Evolutionary conservation across 2,113 vertebrate species (phyloP).

Genomic region (Stigmatopora argus): DNA sequence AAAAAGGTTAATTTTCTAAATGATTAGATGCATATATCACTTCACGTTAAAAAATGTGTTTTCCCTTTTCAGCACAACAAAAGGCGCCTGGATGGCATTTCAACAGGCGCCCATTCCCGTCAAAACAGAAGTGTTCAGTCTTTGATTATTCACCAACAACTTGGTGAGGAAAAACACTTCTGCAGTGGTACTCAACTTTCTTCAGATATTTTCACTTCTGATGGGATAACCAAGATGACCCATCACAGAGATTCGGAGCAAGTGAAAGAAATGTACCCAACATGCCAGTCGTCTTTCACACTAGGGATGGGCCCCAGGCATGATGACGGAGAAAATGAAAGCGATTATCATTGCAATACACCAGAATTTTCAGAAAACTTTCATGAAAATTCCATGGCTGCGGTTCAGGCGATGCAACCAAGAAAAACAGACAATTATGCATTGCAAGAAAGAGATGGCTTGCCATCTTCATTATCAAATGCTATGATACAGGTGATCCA

Average conservation of each 20-base stretch:
- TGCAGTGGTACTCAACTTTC: constrained; percentile 28
- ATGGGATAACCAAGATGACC: constrained; percentile 34
- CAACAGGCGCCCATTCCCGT: constrained; percentile 26
- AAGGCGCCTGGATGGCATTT: constrained; percentile 4
- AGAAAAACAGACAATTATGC: constrained; percentile 23
- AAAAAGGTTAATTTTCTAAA: constrained; percentile 42
- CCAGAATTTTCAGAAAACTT: constrained; percentile 14
- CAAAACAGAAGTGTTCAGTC: constrained; percentile 47
- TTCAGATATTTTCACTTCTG: constrained; percentile 33
- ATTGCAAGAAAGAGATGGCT: background rate
- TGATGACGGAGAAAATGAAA: constrained; percentile 7
- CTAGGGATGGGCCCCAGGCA: constrained; percentile 23
- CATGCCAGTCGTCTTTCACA: background rate
- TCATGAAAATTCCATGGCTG: background rate
- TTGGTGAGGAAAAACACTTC: constrained; percentile 24
- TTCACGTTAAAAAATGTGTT: background rate
- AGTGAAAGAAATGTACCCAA: constrained; percentile 1
- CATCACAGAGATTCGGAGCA: constrained; percentile 20
- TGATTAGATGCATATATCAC: background rate
- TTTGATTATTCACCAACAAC: constrained; percentile 38
- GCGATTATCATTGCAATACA: constrained; percentile 3
- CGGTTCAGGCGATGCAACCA: constrained; percentile 28
- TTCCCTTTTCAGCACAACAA: constrained; percentile 26
- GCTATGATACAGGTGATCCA: constrained; percentile 57
- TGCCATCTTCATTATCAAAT: constrained; percentile 21